Evolutionary conservation across 2,113 vertebrate genomes (phyloP).

Genomic region (pig (Sus scrofa)): DNA sequence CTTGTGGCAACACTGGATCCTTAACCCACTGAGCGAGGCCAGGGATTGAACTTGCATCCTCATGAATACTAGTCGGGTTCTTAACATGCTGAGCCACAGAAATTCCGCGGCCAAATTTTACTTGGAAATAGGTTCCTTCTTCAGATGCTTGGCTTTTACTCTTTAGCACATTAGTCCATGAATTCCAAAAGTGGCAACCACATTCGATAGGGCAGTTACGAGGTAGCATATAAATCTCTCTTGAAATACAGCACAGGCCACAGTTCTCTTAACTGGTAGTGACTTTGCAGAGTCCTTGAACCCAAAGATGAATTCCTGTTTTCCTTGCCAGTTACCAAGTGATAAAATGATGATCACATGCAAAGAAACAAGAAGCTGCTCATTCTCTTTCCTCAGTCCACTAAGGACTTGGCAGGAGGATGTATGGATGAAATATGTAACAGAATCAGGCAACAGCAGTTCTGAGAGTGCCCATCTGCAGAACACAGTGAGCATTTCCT

Average conservation of each 20-base stretch:
- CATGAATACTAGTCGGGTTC: no score
- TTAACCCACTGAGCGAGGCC: no score
- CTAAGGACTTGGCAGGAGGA: not conserved
- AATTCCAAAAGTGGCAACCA: not conserved
- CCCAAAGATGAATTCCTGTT: not conserved
- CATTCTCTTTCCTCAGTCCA: not conserved
- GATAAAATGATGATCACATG: not conserved
- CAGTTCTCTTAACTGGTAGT: not conserved
- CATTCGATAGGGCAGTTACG: not conserved
- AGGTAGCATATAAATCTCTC: not conserved
- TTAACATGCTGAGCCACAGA: not conserved
- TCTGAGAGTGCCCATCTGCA: not conserved
- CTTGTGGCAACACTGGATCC: no score
- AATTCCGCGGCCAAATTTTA: not conserved
- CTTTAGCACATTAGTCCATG: not conserved
- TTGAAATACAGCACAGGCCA: not conserved
- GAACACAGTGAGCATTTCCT: not conserved
- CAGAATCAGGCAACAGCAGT: not conserved
- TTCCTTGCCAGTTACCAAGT: not conserved
- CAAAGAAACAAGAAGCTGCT: not conserved
- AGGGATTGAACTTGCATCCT: no score
- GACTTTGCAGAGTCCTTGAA: constrained; percentile 67
- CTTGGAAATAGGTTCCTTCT: not conserved
- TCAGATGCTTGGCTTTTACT: not conserved
- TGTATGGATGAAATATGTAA: not conserved